Evolutionary conservation across 1,140 invertebrate species (phyloP).

Genomic region (Cyrtorhinus lividipennis): DNA sequence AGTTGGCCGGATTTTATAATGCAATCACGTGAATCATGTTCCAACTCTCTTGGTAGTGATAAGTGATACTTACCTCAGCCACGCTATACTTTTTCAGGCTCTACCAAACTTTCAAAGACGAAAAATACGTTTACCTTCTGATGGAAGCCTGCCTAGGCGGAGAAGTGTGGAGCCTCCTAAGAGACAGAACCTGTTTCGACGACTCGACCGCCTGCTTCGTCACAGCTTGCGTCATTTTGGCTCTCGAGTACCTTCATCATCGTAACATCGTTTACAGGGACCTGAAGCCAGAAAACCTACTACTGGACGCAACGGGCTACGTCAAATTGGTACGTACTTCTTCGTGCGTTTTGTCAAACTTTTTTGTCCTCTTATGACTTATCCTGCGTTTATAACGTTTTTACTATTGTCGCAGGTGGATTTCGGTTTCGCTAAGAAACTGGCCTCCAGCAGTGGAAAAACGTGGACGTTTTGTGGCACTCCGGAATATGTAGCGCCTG

Average conservation of each 20-base stretch:
- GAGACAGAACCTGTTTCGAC: conserved; percentile 62
- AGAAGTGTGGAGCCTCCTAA: conserved; percentile 90
- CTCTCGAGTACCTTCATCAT: conserved; percentile 76
- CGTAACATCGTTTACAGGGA: conserved; percentile 83
- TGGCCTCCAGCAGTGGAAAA: conserved; percentile 53
- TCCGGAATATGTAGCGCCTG: conserved; percentile 80
- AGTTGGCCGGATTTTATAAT: too few species aligned
- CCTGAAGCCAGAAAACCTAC: conserved; percentile 88
- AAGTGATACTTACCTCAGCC: too few species aligned
- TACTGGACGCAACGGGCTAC: conserved; percentile 73
- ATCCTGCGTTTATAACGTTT: not conserved
- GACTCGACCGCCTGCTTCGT: conserved; percentile 77
- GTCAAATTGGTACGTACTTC: conserved; percentile 61
- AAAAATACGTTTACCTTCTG: conserved; percentile 91
- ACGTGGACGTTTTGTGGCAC: conserved; percentile 98
- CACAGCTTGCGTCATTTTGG: conserved; percentile 80
- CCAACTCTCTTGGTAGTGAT: too few species aligned
- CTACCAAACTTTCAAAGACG: conserved; percentile 86
- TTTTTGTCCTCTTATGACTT: not conserved
- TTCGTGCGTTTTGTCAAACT: not conserved
- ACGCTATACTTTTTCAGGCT: too few species aligned
- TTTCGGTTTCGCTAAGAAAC: conserved; percentile 92
- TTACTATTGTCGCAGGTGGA: conserved; percentile 53
- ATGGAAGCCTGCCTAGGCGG: conserved; percentile 94
- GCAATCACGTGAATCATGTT: too few species aligned